Base-by-base conservation (phyloP, 2,888 invertebrate genomes). In the Dicyrtomina minuta region DNA sequence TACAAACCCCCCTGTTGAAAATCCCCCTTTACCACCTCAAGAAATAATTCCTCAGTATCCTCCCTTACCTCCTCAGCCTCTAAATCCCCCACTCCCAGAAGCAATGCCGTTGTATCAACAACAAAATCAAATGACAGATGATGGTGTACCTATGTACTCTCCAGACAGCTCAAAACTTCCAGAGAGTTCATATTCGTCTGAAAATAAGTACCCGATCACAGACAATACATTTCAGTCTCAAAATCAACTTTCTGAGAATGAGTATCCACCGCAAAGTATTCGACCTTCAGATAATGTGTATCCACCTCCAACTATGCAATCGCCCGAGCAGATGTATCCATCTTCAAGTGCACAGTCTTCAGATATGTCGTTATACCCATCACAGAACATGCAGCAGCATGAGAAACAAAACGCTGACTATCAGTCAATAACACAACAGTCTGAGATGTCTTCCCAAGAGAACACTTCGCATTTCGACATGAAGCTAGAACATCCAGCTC, bases 21-120 rank as follows among this genome's bases (percentile, higher is more conserved):
- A 62, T 62, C 62, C 68, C 1, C 70, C 68, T 4, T 70, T 72
- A 10, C 74, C 72, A 15, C 71, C 72, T 44, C 70, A 67, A 46
- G 72, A 66, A 49, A 58, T 61, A 51, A 58, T 39, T 39, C 72
- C 69, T 24, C 46, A 61, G 0, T 27, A 59, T 17, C 70, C 70
- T 20, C 69, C 65, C 27, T 60, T 71, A 27, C 66, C 70, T 8
- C 66, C 68, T 58, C 70, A 71, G 8, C 71, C 70, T 33, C 41
- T 13, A 5, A 66, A 70, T 66, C 70, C 70, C 15, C 59, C 59
- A 39, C 22, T 51, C 2, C 51, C 51, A 22, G 51, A 51, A 22
- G 33, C 20, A 49, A 62, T 66, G 20, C 51, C 44, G n/a, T 33
- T 65, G 15, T 20, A 53, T 13, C 69, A 68, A 24, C 66, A 66